Evolutionary conservation across 2,113 vertebrate species (phyloP), one percentile per base, ranked within the genome.

Genomic region (Mustelus asterias): DNA sequence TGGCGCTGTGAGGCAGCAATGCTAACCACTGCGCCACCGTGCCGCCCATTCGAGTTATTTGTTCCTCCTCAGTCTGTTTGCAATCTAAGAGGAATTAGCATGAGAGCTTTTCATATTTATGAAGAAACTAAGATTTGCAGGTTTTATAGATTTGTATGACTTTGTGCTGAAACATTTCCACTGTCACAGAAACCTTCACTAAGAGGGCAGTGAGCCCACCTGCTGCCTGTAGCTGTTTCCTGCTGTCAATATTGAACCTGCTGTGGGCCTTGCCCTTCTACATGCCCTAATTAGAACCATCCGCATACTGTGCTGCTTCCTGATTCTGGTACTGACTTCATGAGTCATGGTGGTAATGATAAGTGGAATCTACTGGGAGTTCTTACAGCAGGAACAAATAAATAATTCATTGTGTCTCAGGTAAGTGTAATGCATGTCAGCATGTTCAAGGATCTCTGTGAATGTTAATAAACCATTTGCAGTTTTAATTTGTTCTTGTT

Each of bases 361-460:
- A 26, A 72, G 93, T 37, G 13, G 94, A 70, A 76, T 95, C 94
- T 48, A 72, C 41, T 70, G 94, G 67, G 69, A 95, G 44, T 26
- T 18, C 37, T 76, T 95, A 72, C 44, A 76, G 94, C 41, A 72
- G 26, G 22, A 54, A 11, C 24, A 48, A 54, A 70, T 95, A 95
- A 72, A 95, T 95, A 48, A 95, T 95, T 95, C 94, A 95, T 95
- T 54, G 10, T 70, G 69, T 54, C 94, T 33, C 69, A 48, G 44
- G 67, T 95, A 41, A 72, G 10, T 54, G 65, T 24, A 95, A 95
- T 72, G 22, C 94, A 95, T 95, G 37, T 95, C 94, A 95, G 69
- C 69, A 44, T 72, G 26, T 95, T 70, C 69, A 95, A 26, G 22
- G 4, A 44, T 44, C 67, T 95, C 69, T 48, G 26, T 95, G 94